Evolutionary conservation across 53 echinoderm and acorn worm species (phyloP), one percentile per base, ranked within the genome.

Genomic region (Arbacia lixula): DNA sequence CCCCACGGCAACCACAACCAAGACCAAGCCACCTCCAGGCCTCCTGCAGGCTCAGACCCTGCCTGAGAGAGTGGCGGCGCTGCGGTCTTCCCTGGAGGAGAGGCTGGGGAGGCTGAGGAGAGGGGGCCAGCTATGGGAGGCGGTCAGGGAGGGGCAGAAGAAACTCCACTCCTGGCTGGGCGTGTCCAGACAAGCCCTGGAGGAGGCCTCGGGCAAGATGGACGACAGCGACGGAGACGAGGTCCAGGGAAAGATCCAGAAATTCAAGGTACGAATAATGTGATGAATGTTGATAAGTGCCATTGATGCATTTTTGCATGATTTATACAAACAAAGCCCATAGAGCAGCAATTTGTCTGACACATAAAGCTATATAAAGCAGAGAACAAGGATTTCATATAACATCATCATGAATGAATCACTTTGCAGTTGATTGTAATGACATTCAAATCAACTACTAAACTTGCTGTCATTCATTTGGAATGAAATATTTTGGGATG

Each of bases 261-360:
- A 89, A 41, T 92, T 92, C 76, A 89, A 92, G 92, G 92, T 92
- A 57, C 4, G 85, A 35, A 43, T 25, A 30, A n/a, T n/a, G n/a
- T n/a, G n/a, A n/a, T n/a, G n/a, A n/a, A n/a, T n/a, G n/a, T n/a
- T n/a, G n/a, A n/a, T n/a, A n/a, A n/a, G n/a, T n/a, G n/a, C n/a
- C n/a, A n/a, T n/a, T n/a, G n/a, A n/a, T n/a, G n/a, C n/a, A n/a
- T n/a, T n/a, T n/a, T n/a, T n/a, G n/a, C n/a, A n/a, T n/a, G n/a
- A n/a, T n/a, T n/a, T n/a, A n/a, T n/a, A n/a, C n/a, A n/a, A n/a
- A n/a, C n/a, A n/a, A n/a, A n/a, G n/a, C n/a, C n/a, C n/a, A n/a
- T n/a, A n/a, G n/a, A n/a, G n/a, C n/a, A n/a, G n/a, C n/a, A n/a
- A n/a, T n/a, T n/a, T n/a, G n/a, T n/a, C n/a, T n/a, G n/a, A n/a